Evolutionary conservation across 2,113 vertebrate genomes (phyloP).

Genomic region (Channa maculata): DNA sequence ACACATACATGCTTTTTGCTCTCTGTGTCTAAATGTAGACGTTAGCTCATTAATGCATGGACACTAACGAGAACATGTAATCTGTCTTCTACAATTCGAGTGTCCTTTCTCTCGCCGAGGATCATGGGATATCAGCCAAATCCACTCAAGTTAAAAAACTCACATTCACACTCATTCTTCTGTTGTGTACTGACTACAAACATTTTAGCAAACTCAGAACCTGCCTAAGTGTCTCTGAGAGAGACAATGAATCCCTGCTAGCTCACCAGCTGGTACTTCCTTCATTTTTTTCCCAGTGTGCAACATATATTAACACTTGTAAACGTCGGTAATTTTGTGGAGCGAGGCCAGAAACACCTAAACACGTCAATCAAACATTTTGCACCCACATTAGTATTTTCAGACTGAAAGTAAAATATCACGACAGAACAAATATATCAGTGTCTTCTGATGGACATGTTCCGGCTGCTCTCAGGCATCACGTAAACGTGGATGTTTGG

Average conservation of each 20-base stretch:
- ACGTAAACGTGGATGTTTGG: too few species aligned
- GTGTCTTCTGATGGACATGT: background rate
- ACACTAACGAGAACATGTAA: conserved; percentile 13
- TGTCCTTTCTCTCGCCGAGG: conserved; percentile 4
- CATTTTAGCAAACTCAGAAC: background rate
- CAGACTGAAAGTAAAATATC: background rate
- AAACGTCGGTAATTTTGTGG: background rate
- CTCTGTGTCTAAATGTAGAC: background rate
- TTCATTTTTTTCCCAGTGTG: conserved; percentile 2
- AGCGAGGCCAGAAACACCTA: background rate
- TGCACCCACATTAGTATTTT: background rate
- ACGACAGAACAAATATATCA: too few species aligned
- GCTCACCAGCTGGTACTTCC: background rate
- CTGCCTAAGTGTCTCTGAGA: conserved; percentile 6
- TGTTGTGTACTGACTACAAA: background rate
- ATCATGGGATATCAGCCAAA: conserved; percentile 30
- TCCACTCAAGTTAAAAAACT: background rate
- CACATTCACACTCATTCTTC: background rate
- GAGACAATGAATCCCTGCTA: background rate
- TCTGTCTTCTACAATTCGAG: background rate
- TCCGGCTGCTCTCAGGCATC: too few species aligned
- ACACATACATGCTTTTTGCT: background rate
- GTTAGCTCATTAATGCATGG: conserved; percentile 8
- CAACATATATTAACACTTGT: background rate
- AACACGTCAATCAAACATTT: background rate